Percentiles rank a stretch among this genome's conserved stretches.
Conservation (phyloP, 1,140 invertebrate genomes). For the Drusus annulatus region DNA sequence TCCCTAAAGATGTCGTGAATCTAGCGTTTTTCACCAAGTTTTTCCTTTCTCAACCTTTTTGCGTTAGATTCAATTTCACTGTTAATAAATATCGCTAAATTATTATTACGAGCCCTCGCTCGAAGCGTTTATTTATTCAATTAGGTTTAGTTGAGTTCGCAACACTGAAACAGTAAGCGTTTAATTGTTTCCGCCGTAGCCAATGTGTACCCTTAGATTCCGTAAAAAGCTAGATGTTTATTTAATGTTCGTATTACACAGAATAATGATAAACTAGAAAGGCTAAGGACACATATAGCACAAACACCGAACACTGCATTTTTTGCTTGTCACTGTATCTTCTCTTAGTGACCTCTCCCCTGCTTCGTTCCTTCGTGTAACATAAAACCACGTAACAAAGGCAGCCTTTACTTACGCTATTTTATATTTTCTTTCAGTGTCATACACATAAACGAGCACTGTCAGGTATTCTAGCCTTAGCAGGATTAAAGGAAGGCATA, state of each 20-base stretch:
- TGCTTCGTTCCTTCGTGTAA: background rate
- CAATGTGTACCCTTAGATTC: no score
- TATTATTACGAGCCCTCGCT: no score
- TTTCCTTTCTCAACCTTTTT: slow-evolving; percentile 30
- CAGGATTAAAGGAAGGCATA: background rate
- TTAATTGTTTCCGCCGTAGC: no score
- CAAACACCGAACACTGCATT: slow-evolving; percentile 10
- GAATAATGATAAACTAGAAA: background rate
- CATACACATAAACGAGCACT: slow-evolving; percentile 36
- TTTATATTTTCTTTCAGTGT: slow-evolving; percentile 42
- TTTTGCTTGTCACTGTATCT: slow-evolving; percentile 2
- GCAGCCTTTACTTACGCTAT: background rate
- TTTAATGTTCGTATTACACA: background rate
- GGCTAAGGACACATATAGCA: slow-evolving; percentile 15
- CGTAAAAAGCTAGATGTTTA: no score
- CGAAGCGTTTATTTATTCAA: no score
- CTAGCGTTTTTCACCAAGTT: background rate
- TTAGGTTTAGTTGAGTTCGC: no score
- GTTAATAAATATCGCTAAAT: slow-evolving; percentile 17
- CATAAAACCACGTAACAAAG: slow-evolving; percentile 26
- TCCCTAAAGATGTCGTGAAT: slow-evolving; percentile 43
- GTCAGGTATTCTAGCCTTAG: slow-evolving; percentile 9
- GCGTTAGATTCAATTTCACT: slow-evolving; percentile 31
- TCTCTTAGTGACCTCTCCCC: background rate
- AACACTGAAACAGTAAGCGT: background rate